Base-by-base conservation (phyloP, 2,113 vertebrate genomes). In the Anolis carolinensis region DNA sequence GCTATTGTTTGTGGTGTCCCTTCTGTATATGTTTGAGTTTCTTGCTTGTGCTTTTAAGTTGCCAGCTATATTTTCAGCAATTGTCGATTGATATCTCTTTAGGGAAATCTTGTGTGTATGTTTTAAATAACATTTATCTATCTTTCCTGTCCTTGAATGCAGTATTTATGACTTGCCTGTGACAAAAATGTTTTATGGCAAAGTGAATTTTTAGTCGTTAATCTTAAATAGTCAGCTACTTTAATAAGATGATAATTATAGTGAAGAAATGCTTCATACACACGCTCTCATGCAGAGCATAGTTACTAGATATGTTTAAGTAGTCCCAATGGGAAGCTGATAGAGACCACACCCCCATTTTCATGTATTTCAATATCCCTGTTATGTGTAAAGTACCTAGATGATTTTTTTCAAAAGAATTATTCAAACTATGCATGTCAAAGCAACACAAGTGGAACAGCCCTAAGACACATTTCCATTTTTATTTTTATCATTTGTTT, bases 31-130 rank as follows among this genome's bases (percentile, higher is more conserved):
- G 0, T 25, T 50, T 21, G 71, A 7, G 27, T 44, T 68, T 27
- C n/a, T 4, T 30, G 1, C 1, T 6, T 1, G 0, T 10, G 5
- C 3, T 34, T 0, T 1, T 34, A 5, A 82, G 79, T 30, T 14
- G n/a, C 80, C 13, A 0, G 1, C 7, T 75, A 3, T 70, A 62
- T 72, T 55, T 36, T 59, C 65, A 50, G 1, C 55, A 6, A 72
- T 16, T 27, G 0, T 14, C 0, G 78, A 65, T 32, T 80, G 32
- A 63, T 59, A 83, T 81, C 76, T n/a, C 50, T 16, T 0, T 0
- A 44, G 78, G 21, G 74, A 52, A 62, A 16, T 50, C 4, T 79
- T 84, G 79, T 71, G 36, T 4, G 0, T 81, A 25, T 72, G 39
- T 81, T 85, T 79, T 78, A 65, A 63, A 67, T 11, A 44, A 0